phyloP scores from a whole-genome alignment of 2,113 vertebrate species.

The Melanostigma gelatinosum region DNA sequence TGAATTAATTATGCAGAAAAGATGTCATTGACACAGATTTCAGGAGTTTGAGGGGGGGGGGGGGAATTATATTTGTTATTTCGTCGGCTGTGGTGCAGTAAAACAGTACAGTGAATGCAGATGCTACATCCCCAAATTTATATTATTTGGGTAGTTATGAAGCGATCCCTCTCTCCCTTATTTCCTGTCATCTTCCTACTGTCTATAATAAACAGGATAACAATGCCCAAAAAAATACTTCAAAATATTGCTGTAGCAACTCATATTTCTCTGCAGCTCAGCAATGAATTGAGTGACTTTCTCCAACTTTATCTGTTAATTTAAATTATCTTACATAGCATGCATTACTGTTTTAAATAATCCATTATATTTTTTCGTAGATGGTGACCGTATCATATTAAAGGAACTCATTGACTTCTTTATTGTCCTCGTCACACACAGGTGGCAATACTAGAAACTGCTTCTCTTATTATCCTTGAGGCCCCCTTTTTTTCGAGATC shows the following conservation, averaged over 20 bases:
- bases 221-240: not conserved
- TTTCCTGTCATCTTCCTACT: not conserved
- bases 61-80: constrained; percentile 29
- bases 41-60: constrained; percentile 22
- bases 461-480: not conserved
- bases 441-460: not conserved
- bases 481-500: not conserved
- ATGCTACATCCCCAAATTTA: not conserved
- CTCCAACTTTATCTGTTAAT: not conserved
- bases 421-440: not conserved
- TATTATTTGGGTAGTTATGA: constrained; percentile 3
- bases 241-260: not conserved
- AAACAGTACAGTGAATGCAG: not conserved
- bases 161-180: not conserved
- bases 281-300: not conserved
- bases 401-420: not conserved
- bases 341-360: not conserved
- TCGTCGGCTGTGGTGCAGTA: not conserved
- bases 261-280: not conserved
- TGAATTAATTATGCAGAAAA: constrained; percentile 59
- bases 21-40: constrained; percentile 68
- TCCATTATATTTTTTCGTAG: not conserved
- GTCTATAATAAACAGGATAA: not conserved
- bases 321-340: not conserved
- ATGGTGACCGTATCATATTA: not conserved